Percentiles rank a stretch among this genome's conserved stretches.
phyloP scores from a whole-genome alignment of 2,797 vertebrate genomes.

The Sardinella longiceps region DNA sequence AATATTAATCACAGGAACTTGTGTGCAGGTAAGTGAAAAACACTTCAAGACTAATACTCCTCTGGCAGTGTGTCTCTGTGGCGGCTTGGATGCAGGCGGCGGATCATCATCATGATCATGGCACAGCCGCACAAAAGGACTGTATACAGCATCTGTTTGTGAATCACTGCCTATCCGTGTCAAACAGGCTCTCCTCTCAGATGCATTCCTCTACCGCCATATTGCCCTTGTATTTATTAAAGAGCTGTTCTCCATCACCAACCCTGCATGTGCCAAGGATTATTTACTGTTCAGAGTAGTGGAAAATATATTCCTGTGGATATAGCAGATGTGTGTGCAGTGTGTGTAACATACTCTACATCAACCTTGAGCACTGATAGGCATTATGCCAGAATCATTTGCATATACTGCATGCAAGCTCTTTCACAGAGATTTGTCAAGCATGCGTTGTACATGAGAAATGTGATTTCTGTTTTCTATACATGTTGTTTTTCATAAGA shows the following conservation, averaged over 20 bases:
- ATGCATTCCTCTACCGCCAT: background rate
- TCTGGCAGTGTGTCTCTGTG: background rate
- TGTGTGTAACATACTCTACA: no score
- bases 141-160: background rate
- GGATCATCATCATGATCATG: background rate
- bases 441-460: background rate
- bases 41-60: conserved; percentile 12
- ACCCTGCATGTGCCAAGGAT: background rate
- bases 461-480: background rate
- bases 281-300: background rate
- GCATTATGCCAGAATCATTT: background rate
- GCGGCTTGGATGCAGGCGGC: background rate
- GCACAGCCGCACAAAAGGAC: background rate
- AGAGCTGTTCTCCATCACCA: background rate
- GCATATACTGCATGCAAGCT: no score
- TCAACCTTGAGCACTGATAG: background rate
- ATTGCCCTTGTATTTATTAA: background rate
- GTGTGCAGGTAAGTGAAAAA: conserved; percentile 29
- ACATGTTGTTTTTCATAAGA: background rate
- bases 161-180: background rate
- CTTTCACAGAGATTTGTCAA: no score
- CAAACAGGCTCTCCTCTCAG: background rate
- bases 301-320: background rate
- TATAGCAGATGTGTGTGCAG: no score
- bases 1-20: conserved; percentile 35